Percentiles rank a stretch among this genome's conserved stretches.
Conservation (phyloP, 2,797 vertebrate species). For the Hylomyscus alleni region DNA sequence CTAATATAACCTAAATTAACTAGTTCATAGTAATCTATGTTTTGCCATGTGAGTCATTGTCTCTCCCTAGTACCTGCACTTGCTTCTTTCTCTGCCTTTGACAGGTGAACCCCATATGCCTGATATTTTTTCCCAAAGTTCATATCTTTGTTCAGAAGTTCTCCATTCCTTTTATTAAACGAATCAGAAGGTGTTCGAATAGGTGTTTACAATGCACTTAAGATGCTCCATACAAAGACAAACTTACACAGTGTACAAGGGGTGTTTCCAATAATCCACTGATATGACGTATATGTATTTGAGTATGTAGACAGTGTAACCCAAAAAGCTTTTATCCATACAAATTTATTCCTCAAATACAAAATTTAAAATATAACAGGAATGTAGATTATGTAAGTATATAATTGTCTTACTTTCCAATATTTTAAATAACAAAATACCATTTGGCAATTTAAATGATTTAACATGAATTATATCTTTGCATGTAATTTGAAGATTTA, state of each 20-base stretch:
- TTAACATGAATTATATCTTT: slow-evolving; percentile 44
- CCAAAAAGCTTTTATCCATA: neutral
- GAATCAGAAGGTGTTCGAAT: neutral
- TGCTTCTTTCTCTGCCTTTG: too few relatives aligned
- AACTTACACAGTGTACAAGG: neutral
- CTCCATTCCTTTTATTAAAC: neutral
- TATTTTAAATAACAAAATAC: slow-evolving; percentile 62
- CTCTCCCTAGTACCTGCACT: too few relatives aligned
- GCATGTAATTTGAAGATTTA: slow-evolving; percentile 42
- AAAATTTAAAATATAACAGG: neutral
- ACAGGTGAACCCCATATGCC: too few relatives aligned
- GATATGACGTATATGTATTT: neutral
- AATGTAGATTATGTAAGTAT: slow-evolving; percentile 34
- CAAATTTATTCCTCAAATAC: neutral
- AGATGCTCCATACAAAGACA: neutral
- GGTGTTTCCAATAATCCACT: neutral
- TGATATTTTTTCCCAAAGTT: neutral
- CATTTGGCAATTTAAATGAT: slow-evolving; percentile 61
- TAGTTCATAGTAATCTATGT: too few relatives aligned
- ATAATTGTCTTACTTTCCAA: slow-evolving; percentile 40
- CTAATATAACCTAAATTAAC: too few relatives aligned
- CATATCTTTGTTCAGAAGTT: neutral
- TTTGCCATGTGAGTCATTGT: too few relatives aligned
- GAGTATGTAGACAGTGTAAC: neutral
- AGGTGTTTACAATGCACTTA: neutral